A percentile compares a stretch with the other conserved stretches of the same genome.
phyloP scores from a whole-genome alignment of 2,888 invertebrate genomes.

The Eupsilia transversa region DNA sequence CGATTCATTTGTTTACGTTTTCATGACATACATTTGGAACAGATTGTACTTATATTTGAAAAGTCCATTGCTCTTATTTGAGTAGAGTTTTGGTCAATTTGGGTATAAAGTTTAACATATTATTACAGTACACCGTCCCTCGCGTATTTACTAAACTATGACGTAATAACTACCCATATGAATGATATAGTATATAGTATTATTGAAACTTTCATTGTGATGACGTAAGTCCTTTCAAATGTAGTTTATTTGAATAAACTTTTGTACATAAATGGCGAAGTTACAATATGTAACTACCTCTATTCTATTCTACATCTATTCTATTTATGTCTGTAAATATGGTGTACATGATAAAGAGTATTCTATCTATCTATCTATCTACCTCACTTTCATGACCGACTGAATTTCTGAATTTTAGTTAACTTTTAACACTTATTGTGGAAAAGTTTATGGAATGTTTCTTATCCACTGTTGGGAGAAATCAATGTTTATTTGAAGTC shows the following conservation, averaged over 20 bases:
- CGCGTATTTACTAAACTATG: slow-evolving; percentile 10
- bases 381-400: background rate
- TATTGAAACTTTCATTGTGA: slow-evolving; percentile 18
- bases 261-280: background rate
- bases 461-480: background rate
- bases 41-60: background rate
- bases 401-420: background rate
- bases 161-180: background rate
- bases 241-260: slow-evolving; percentile 3
- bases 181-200: background rate
- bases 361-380: no score
- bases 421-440: background rate
- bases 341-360: no score
- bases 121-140: background rate
- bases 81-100: slow-evolving; percentile 6
- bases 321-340: no score
- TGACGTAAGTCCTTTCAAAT: slow-evolving; percentile 17
- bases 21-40: background rate
- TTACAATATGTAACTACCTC: background rate
- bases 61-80: slow-evolving; percentile 3
- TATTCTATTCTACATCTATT: no score
- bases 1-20: background rate
- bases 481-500: background rate
- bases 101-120: background rate
- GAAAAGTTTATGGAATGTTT: background rate